phyloP scores from a whole-genome alignment of 2,113 vertebrate species.

The Oophaga pumilio region DNA sequence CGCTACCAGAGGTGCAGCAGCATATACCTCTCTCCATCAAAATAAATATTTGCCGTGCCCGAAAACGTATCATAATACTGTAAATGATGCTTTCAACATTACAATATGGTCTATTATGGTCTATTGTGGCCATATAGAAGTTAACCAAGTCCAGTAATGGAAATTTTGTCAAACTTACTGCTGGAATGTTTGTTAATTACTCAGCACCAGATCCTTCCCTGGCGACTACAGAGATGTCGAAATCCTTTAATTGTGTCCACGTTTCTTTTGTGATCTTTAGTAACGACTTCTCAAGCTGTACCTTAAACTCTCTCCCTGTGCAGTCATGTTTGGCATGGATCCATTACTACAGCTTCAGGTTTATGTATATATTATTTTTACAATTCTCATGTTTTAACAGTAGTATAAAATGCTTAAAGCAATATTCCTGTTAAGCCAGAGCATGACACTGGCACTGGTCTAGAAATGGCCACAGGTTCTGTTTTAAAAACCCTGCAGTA shows the following conservation, averaged over 20 bases:
- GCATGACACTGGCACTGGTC: background rate
- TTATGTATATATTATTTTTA: background rate
- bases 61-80: background rate
- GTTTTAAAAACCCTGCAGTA: no score
- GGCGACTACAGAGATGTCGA: background rate
- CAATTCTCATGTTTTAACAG: background rate
- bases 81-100: no score
- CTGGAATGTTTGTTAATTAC: conserved; percentile 1
- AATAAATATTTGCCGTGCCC: background rate
- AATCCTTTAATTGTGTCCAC: conserved; percentile 4
- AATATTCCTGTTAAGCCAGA: background rate
- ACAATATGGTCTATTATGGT: background rate
- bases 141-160: background rate
- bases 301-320: background rate
- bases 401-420: background rate
- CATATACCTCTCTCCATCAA: background rate
- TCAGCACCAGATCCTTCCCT: conserved; percentile 5
- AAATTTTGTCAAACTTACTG: background rate
- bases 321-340: background rate
- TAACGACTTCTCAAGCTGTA: background rate
- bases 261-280: conserved; percentile 15
- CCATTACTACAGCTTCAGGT: background rate
- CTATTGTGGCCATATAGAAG: background rate
- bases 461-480: no score
- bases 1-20: background rate